Base-by-base conservation (phyloP, 64 coral and sea anemone species). In the Montipora sp. region DNA sequence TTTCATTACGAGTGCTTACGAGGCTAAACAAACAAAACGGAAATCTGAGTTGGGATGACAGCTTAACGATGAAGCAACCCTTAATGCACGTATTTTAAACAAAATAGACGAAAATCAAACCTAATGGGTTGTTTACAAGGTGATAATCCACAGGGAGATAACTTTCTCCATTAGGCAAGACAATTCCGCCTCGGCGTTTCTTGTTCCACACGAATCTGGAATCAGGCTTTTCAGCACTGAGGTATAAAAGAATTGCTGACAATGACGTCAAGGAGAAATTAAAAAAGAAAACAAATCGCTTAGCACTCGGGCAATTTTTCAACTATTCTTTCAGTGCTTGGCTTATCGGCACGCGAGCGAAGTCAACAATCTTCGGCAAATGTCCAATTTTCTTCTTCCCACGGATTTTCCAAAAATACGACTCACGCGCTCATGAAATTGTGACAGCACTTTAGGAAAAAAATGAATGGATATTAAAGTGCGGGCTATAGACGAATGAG, bases 271-370 rank as follows among this genome's bases (percentile, higher is more conserved):
- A 21, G 46, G 18, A 19, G 5, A 22, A 50, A 45, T 50, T 63
- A 3, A 12, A 14, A 47, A 67, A 85, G 45, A 85, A 20, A 85
- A 85, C 19, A 85, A 69, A 71, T n/a, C 46, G 65, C 49, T 50
- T 4, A 12, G 12, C 18, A 44, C 48, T 22, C 13, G 18, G 80
- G 80, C 55, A 83, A 45, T 66, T 67, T 46, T n/a, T 85, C 82
- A 85, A 22, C 82, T 67, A 71, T 71, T 85, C 19, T 21, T 22
- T 71, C 67, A 45, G 15, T 43, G 27, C 18, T 70, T 84, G 81
- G 66, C 81, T 8, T 47, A 48, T 69, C 5, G 7, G 60, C 81
- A 84, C 60, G 44, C 16, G 82, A 67, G 73, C 0, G 14, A 12
- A 3, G 73, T 48, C 73, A 11, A 78, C 16, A 78, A 77, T 15